Evolutionary conservation across 2,113 vertebrate genomes (phyloP).

Genomic region (Hemiprocne comata): DNA sequence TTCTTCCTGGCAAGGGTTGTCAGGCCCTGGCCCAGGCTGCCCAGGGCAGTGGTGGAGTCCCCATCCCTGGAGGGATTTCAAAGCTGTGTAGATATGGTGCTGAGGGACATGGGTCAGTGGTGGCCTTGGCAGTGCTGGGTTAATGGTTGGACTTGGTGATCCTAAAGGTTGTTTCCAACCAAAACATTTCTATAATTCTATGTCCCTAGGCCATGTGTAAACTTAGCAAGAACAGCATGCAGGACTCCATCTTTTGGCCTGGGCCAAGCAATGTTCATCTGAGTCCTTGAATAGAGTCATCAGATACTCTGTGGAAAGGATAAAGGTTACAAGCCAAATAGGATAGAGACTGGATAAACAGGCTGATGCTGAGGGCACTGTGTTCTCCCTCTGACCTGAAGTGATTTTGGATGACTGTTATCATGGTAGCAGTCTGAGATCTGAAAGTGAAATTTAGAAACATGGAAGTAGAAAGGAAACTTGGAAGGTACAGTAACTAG

Average conservation of each 20-base stretch:
- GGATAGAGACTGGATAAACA: neutral
- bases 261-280: neutral
- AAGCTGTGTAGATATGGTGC: too few relatives aligned
- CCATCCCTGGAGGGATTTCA: too few relatives aligned
- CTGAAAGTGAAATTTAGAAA: neutral
- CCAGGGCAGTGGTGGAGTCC: too few relatives aligned
- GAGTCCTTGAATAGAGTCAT: neutral
- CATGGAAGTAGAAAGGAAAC: neutral
- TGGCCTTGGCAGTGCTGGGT: too few relatives aligned
- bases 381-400: neutral
- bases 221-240: neutral
- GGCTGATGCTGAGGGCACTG: neutral
- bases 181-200: too few relatives aligned
- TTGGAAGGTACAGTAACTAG: neutral
- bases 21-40: too few relatives aligned
- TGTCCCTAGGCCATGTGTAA: neutral
- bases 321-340: neutral
- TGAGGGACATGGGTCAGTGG: too few relatives aligned
- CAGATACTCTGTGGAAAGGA: conserved; percentile 24
- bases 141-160: too few relatives aligned
- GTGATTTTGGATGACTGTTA: neutral
- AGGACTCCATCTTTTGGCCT: neutral
- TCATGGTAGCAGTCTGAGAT: neutral
- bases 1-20: too few relatives aligned
- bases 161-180: too few relatives aligned